Conservation (phyloP, 2,797 vertebrate genomes). For the Sciurus vulgaris region DNA sequence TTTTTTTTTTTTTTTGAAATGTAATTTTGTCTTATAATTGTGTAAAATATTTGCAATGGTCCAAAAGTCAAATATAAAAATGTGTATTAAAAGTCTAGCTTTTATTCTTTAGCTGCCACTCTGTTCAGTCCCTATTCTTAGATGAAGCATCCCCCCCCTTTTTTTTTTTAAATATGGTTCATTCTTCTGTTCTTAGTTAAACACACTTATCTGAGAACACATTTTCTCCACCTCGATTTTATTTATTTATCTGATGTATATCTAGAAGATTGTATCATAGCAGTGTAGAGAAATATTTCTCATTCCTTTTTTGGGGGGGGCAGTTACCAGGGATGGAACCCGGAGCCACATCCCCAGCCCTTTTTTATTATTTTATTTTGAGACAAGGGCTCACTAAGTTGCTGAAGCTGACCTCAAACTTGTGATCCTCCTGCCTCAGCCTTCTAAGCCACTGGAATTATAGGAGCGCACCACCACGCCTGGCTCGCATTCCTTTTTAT, state of each 20-base stretch:
- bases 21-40: background rate
- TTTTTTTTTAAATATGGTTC: slow-evolving; percentile 28
- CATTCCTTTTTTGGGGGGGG: background rate
- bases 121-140: background rate
- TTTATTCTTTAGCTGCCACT: background rate
- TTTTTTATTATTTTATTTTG: too few species aligned
- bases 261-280: background rate
- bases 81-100: slow-evolving; percentile 6
- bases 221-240: background rate
- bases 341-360: too few species aligned
- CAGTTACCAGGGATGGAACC: too few species aligned
- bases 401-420: too few species aligned
- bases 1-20: background rate
- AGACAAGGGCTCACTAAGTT: too few species aligned
- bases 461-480: too few species aligned
- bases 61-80: slow-evolving; percentile 37
- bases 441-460: too few species aligned
- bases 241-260: background rate
- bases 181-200: background rate
- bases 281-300: background rate
- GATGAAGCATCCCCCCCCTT: background rate
- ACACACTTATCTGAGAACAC: too few species aligned
- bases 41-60: slow-evolving; percentile 11
- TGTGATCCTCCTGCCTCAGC: too few species aligned
- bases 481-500: background rate